These are phyloP conservation scores for Colistium nudipinnis DNA, from an alignment of 2,113 vertebrate genomes.

Conservation along the genomic window DNA sequence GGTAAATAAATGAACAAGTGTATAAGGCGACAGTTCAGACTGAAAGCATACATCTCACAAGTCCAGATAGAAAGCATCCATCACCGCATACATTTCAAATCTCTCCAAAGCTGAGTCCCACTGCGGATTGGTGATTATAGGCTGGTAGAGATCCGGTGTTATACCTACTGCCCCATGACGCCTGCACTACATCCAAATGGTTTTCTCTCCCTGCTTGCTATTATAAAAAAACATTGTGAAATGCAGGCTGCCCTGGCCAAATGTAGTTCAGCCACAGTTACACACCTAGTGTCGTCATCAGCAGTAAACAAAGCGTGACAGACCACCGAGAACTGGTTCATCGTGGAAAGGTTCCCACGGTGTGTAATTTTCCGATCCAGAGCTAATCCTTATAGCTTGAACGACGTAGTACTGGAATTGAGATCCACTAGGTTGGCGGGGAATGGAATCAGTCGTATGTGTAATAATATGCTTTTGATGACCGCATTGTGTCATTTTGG, in stretches of 20 bases:
- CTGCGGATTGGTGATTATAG: constrained; percentile 1
- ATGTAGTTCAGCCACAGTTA: neutral
- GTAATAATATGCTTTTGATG: neutral
- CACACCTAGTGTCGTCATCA: neutral
- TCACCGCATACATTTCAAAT: neutral
- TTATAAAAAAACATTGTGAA: neutral
- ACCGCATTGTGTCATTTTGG: too few species aligned
- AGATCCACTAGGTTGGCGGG: neutral
- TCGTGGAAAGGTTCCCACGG: neutral
- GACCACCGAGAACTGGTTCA: neutral
- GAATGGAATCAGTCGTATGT: neutral
- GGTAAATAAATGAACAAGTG: too few species aligned
- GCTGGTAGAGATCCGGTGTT: neutral
- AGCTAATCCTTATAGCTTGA: neutral
- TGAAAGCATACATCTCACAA: neutral
- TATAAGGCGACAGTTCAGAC: neutral
- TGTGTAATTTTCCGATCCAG: too few species aligned
- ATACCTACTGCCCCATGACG: neutral
- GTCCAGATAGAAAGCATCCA: neutral
- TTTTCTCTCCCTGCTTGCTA: neutral
- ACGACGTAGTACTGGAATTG: neutral
- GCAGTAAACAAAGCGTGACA: neutral
- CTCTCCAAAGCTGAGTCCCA: neutral
- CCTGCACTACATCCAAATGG: neutral
- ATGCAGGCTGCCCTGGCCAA: neutral